phyloP scores from a whole-genome alignment of 2,888 invertebrate species.

The Teinopalpus imperialis region DNA sequence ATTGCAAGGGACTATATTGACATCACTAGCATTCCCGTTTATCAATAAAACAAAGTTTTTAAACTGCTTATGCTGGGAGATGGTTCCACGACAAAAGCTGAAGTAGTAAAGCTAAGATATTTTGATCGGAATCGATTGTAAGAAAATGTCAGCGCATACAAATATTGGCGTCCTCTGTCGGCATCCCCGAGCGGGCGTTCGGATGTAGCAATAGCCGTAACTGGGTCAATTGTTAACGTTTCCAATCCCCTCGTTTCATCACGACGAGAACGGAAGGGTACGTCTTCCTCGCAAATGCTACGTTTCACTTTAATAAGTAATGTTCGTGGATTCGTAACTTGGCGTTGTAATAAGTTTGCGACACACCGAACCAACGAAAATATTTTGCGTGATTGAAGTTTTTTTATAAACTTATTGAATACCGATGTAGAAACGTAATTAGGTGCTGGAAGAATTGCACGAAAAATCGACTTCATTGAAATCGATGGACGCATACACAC shows the following conservation, averaged over 20 bases:
- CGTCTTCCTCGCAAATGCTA: constrained; percentile 32
- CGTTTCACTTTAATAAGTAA: constrained; percentile 31
- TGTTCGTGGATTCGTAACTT: background rate
- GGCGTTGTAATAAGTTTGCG: background rate
- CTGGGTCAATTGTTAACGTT: constrained; percentile 22
- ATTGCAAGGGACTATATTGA: too few species aligned
- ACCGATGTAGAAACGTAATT: too few species aligned
- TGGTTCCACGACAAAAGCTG: too few species aligned
- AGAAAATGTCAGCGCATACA: constrained; percentile 7
- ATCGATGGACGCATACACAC: too few species aligned
- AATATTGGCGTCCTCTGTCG: constrained; percentile 10
- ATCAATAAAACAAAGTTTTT: too few species aligned
- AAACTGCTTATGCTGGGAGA: too few species aligned
- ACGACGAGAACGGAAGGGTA: constrained; percentile 26
- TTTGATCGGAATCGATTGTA: constrained; percentile 7
- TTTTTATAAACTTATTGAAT: background rate
- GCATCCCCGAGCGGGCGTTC: constrained; percentile 1
- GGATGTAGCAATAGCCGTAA: constrained; percentile 17
- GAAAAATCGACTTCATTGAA: too few species aligned
- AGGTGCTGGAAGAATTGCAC: too few species aligned
- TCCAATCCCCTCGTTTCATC: constrained; percentile 25
- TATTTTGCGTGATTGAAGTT: background rate
- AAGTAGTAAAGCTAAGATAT: too few species aligned
- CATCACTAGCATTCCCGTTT: too few species aligned
- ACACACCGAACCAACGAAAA: background rate